Evolutionary conservation across 2,797 vertebrate species (phyloP).

Genomic region (Dipus sagitta): DNA sequence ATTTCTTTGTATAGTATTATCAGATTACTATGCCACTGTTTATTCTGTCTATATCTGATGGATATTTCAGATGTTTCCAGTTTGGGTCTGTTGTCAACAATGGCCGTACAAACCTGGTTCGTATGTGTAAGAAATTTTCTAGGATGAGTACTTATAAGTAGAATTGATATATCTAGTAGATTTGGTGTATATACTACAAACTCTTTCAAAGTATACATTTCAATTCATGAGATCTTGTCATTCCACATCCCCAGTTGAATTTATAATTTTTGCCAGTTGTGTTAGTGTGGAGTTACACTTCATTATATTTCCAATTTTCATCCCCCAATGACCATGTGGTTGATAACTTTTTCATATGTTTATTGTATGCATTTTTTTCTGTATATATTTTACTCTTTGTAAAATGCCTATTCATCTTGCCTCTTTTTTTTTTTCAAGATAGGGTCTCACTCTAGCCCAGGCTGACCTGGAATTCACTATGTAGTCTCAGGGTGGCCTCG

Average conservation of each 20-base stretch:
- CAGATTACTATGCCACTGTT: neutral
- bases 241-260: neutral
- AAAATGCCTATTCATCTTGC: constrained; percentile 42
- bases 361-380: neutral
- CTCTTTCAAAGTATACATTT: neutral
- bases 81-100: neutral
- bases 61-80: constrained; percentile 35
- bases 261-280: constrained; percentile 34
- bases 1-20: constrained; percentile 34
- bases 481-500: no score
- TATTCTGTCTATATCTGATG: constrained; percentile 43
- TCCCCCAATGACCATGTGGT: neutral
- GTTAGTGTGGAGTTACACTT: neutral
- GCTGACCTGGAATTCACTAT: no score
- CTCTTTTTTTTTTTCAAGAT: neutral
- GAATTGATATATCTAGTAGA: neutral
- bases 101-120: neutral
- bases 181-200: neutral
- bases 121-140: constrained; percentile 34
- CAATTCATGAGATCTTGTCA: neutral
- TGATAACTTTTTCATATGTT: constrained; percentile 16
- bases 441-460: no score
- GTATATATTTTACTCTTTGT: constrained; percentile 57
- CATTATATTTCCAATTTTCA: constrained; percentile 56
- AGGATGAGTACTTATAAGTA: constrained; percentile 15